Evolutionary conservation across 2,888 invertebrate genomes (phyloP).

Genomic region (Liopterus haemorrhoidalis): DNA sequence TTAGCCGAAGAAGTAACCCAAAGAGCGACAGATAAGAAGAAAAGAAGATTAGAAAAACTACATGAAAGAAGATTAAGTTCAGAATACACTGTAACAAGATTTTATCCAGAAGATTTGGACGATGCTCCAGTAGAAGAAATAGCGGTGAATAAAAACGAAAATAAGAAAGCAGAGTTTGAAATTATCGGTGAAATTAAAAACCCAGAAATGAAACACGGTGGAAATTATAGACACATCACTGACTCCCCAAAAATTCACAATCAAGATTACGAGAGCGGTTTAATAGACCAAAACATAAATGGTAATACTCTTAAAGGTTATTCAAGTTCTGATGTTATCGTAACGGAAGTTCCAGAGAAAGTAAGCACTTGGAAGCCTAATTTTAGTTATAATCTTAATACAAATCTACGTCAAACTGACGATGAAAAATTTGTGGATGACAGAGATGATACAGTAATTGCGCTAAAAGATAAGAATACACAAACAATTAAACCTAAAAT

Average conservation of each 20-base stretch:
- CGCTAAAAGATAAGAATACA: neutral
- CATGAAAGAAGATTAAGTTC: conserved; percentile 17
- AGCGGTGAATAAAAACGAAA: neutral
- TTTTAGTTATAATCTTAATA: conserved; percentile 15
- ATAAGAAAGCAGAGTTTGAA: conserved; percentile 13
- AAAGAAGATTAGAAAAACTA: conserved; percentile 13
- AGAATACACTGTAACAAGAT: conserved; percentile 17
- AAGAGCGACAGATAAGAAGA: conserved; percentile 9
- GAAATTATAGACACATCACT: conserved; percentile 27
- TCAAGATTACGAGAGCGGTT: neutral
- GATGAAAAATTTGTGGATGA: neutral
- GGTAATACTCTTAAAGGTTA: neutral
- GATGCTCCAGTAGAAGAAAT: too few species aligned
- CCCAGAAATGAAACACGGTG: conserved; percentile 27
- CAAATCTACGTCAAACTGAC: neutral
- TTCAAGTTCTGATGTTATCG: neutral
- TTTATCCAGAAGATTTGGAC: conserved; percentile 13
- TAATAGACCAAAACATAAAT: too few species aligned
- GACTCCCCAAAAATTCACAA: conserved; percentile 8
- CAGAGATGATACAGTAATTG: conserved; percentile 1
- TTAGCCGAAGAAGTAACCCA: neutral
- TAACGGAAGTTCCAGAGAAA: conserved; percentile 14
- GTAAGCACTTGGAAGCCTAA: conserved; percentile 8
- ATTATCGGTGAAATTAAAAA: conserved; percentile 9
- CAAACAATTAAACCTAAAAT: conserved; percentile 32